Evolutionary conservation across 1,140 invertebrate species (phyloP), one percentile per base, ranked within the genome.

Genomic region (Apis dorsata): DNA sequence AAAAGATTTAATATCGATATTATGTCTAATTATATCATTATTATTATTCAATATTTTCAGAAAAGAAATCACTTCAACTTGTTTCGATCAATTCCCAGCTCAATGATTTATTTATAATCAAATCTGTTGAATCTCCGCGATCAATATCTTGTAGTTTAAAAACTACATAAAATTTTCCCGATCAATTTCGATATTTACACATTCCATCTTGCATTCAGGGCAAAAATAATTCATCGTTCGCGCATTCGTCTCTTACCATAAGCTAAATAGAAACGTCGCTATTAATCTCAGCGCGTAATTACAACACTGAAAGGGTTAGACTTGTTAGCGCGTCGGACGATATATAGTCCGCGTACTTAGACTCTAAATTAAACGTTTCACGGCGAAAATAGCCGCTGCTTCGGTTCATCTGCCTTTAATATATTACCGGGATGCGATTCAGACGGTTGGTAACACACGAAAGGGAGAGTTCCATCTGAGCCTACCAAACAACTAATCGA

Each of bases 291-390:
- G 21, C 80, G 57, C 80, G 80, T 81, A 81, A 81, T 81, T 81
- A 73, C 80, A 72, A 81, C 80, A 81, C 80, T 81, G 80, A 81
- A 76, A 81, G 80, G 80, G 80, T 81, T 81, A 81, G 73, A 81
- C 80, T 81, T 81, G 80, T 81, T 81, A 81, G 80, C 80, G 80
- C 55, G 80, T 65, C 80, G 80, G 80, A 69, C 80, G 80, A 81
- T 81, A 81, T 81, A 81, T 81, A 73, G 80, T 15, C 80, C 62
- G 80, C 73, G 63, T 81, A 73, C 80, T 81, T 81, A 81, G 80
- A 81, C 73, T 73, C 80, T 81, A 81, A 81, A 81, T 81, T 81
- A 81, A 81, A 81, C 80, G 80, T 81, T 81, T 68, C 80, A n/a
- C 80, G 55, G 49, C 80, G 72, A 76, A 81, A 81, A 81, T 76